A percentile compares a stretch with the other conserved stretches of the same genome.
Conservation (phyloP, 2,113 vertebrate species). For the Chrysemys picta region DNA sequence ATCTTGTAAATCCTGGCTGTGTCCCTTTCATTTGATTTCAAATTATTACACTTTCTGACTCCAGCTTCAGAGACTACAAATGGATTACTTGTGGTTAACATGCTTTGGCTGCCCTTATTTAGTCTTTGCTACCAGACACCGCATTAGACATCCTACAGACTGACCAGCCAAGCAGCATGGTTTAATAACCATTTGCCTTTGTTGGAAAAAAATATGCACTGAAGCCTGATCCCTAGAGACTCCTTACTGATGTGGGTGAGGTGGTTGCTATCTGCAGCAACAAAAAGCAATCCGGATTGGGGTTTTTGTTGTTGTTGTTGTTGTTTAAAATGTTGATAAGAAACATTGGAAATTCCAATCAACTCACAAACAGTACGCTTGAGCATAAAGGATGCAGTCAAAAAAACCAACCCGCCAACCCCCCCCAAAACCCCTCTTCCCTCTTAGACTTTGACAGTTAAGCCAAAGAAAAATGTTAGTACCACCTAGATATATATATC, state of each 20-base stretch:
- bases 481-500: neutral
- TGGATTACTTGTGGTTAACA: conserved; percentile 19
- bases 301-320: neutral
- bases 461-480: neutral
- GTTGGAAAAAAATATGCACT: fast-evolving
- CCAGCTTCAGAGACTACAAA: conserved; percentile 47
- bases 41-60: conserved; percentile 14
- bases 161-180: neutral
- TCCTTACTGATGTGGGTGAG: neutral
- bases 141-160: neutral
- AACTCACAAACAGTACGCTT: neutral
- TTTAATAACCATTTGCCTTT: neutral
- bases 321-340: neutral
- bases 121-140: conserved; percentile 29
- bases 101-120: conserved; percentile 33
- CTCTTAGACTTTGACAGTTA: neutral
- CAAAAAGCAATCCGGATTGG: neutral
- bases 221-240: conserved; percentile 24
- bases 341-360: conserved; percentile 43
- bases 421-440: neutral
- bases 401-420: neutral
- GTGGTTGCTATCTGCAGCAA: neutral
- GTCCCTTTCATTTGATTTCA: neutral
- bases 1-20: conserved; percentile 15
- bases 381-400: neutral